phyloP scores from a whole-genome alignment of 2,113 vertebrate genomes.

The Hiodon tergisus region DNA sequence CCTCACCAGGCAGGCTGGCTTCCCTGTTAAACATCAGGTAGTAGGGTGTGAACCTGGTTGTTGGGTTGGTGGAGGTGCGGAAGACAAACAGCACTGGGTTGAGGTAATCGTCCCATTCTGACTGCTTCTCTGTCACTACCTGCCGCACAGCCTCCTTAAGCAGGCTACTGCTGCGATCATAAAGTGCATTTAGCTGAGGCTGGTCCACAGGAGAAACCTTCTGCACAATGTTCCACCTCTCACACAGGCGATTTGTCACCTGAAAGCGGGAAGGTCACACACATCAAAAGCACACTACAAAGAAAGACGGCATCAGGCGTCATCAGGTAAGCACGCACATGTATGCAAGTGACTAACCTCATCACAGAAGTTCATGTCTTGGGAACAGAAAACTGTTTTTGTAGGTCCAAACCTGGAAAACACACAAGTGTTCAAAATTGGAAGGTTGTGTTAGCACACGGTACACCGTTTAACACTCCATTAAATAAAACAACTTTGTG shows the following conservation, averaged over 20 bases:
- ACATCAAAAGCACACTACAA: not conserved
- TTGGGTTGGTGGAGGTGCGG: constrained; percentile 67
- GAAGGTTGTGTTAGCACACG: too few species aligned
- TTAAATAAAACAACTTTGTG: too few species aligned
- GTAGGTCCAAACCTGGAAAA: constrained; percentile 72
- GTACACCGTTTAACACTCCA: not conserved
- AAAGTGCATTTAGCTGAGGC: constrained; percentile 52
- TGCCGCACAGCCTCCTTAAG: constrained; percentile 68
- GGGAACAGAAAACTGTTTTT: constrained; percentile 68
- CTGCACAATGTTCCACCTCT: constrained; percentile 71
- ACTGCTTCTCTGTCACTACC: constrained; percentile 67
- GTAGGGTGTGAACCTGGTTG: constrained; percentile 76
- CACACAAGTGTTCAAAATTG: not conserved
- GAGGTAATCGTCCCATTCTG: constrained; percentile 73
- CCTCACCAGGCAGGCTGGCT: constrained; percentile 55
- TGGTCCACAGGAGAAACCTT: constrained; percentile 61
- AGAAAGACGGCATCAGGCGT: not conserved
- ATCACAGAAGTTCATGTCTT: constrained; percentile 73
- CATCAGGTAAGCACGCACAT: not conserved
- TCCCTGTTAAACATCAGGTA: constrained; percentile 81
- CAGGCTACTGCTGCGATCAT: constrained; percentile 50
- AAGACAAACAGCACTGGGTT: constrained; percentile 74
- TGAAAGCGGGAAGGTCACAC: not conserved
- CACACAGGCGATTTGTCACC: constrained; percentile 64
- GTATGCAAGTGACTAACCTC: constrained; percentile 61